A percentile compares a stretch with the other conserved stretches of the same genome.
Conservation (phyloP, 2,888 invertebrate genomes). For the Heliconius charithonia region DNA sequence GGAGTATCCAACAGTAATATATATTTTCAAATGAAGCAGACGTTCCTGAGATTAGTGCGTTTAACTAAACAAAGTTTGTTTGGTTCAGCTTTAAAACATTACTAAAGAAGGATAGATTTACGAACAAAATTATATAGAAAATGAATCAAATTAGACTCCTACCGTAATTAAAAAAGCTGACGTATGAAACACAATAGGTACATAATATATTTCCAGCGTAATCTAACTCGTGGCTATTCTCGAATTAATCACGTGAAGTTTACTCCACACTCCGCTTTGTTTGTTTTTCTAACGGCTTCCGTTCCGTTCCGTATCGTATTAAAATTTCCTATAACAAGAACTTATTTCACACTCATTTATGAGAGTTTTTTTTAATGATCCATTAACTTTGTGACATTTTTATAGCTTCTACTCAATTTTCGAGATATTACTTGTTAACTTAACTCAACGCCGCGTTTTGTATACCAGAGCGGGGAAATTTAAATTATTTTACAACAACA, state of each 20-base stretch:
- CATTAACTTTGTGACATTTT: background rate
- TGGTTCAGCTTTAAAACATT: too few relatives aligned
- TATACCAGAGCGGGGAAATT: too few relatives aligned
- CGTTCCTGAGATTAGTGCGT: too few relatives aligned
- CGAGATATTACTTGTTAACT: too few relatives aligned
- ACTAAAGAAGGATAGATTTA: background rate
- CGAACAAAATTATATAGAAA: background rate
- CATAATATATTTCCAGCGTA: conserved; percentile 12
- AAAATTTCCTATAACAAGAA: conserved; percentile 28
- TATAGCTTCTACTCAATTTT: too few relatives aligned
- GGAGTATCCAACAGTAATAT: too few relatives aligned
- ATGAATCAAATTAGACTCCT: background rate
- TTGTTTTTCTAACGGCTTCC: conserved; percentile 34
- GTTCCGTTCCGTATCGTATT: conserved; percentile 25
- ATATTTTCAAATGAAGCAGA: too few relatives aligned
- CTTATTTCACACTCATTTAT: conserved; percentile 16
- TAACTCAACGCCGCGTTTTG: too few relatives aligned
- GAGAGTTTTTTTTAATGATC: background rate
- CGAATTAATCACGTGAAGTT: conserved; percentile 30
- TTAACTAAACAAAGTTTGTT: too few relatives aligned
- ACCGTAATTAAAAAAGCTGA: background rate
- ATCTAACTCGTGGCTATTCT: conserved; percentile 9
- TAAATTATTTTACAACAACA: too few relatives aligned
- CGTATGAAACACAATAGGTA: background rate
- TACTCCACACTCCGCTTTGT: conserved; percentile 16